Evolutionary conservation across 2,797 vertebrate species (phyloP), one percentile per base, ranked within the genome.

Genomic region (Cirrhinus molitorella): DNA sequence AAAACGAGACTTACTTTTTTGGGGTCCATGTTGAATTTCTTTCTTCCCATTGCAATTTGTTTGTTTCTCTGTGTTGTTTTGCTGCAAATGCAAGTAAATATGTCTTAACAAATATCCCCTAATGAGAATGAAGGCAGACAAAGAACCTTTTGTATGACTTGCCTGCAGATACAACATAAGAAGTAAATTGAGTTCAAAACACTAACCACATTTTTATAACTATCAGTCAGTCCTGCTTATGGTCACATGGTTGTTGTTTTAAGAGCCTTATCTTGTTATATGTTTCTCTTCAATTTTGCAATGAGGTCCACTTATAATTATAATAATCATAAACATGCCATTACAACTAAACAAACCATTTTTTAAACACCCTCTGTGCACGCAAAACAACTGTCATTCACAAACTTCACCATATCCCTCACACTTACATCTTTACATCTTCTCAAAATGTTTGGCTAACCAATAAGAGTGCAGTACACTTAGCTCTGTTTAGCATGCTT

Each of bases 1-100:
- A 19, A 14, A 34, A 40, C 21, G 3, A 23, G 4, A n/a, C 90
- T 87, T 88, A 96, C 97, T 95, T 98, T 98, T 92, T 98, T 97
- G 53, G 97, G 97, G 84, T 97, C 97, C 96, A 97, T 97, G 93
- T 97, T 98, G 92, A 98, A 98, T 89, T 98, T 98, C 91, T 98
- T 98, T 82, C 97, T 92, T 73, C 97, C 97, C 97, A 98, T 98
- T 47, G 96, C 97, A 57, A 98, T 96, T 91, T 98, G 97, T 87
- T 96, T 96, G 91, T 97, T 98, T 91, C 96, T 95, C 87, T 98
- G 97, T 5, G 97, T 95, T 75, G 96, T 97, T 95, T 98, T 98
- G 91, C 97, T 98, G 90, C 73, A 91, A 85, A 37, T 57, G 14
- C 12, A 81, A 63, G 21, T 8, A 25, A 73, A 73, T 11, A 28